These are phyloP conservation scores for Corythaeola cristata DNA, from an alignment of 2,113 vertebrate genomes.

Conservation along the genomic window DNA sequence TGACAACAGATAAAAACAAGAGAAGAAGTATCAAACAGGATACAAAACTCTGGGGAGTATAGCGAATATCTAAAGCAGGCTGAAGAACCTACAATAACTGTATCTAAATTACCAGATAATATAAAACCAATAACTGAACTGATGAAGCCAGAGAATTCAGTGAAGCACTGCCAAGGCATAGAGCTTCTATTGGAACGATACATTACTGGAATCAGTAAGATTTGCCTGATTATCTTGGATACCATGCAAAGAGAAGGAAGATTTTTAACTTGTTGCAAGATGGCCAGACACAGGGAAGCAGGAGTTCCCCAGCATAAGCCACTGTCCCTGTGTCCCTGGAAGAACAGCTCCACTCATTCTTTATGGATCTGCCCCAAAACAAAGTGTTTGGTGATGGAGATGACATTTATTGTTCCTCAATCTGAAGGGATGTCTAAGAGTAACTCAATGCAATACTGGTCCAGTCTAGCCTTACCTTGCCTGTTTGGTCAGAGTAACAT, in stretches of 20 bases:
- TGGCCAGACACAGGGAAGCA: neutral
- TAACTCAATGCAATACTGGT: neutral
- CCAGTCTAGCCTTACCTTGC: neutral
- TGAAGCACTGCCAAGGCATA: neutral
- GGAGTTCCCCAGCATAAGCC: neutral
- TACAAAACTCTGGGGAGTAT: constrained; percentile 65
- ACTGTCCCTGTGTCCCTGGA: neutral
- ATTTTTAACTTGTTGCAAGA: neutral
- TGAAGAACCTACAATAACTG: constrained; percentile 69
- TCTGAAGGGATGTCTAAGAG: neutral
- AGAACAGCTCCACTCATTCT: neutral
- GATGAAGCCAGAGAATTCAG: constrained; percentile 22
- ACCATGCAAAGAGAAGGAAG: neutral
- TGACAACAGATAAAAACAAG: constrained; percentile 77
- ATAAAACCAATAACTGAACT: constrained; percentile 56
- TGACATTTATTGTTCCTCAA: neutral
- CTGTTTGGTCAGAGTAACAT: neutral
- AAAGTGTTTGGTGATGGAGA: neutral
- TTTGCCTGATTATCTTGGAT: neutral
- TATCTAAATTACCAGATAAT: constrained; percentile 72
- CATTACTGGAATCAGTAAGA: neutral
- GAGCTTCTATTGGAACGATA: constrained; percentile 1
- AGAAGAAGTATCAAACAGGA: constrained; percentile 67
- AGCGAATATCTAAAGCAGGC: constrained; percentile 55
- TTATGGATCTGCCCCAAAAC: neutral